Base-by-base conservation (phyloP, 2,797 vertebrate genomes). In the Eulemur rubriventer region DNA sequence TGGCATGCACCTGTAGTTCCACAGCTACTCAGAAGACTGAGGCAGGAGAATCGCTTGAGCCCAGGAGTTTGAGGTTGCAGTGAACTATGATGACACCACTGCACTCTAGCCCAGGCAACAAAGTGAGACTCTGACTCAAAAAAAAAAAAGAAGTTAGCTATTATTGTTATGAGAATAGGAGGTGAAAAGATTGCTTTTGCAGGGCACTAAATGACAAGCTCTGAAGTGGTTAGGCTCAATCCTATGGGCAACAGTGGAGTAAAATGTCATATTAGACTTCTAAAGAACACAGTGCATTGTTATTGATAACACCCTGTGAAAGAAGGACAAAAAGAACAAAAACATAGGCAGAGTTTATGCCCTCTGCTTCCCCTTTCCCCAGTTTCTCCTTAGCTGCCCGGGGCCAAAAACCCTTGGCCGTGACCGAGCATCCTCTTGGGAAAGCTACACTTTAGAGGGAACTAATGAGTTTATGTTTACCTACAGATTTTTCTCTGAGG, bases 401-500 rank as follows among this genome's bases (percentile, higher is more conserved):
- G 35, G 38, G 43, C 80, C 80, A 92, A 96, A 97, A 97, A 72
- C 46, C 79, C 89, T 65, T 4, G 41, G 65, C 75, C 78, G 50
- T 61, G 88, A 91, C 55, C 80, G 50, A 92, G 70, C 48, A 94
- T 59, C 17, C 95, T 89, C 81, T 73, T 65, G 90, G 88, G 97
- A 95, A 75, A 95, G 46, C 24, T 82, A 16, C 38, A 95, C 94
- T 82, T 90, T 33, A 95, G 50, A 95, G 84, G 35, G 61, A 94
- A 92, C 86, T 97, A 96, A 97, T 95, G 96, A 97, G 92, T 96
- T 97, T 97, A 89, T 88, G 84, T 97, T 96, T 96, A 93, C 89
- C 67, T 76, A 89, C 50, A 86, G 76, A 83, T 93, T 96, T 92
- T 89, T 87, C 96, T 97, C 95, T 69, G 84, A 97, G 93, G 89